Evolutionary conservation across 2,113 vertebrate species (phyloP), one percentile per base, ranked within the genome.

Genomic region (Telmatochromis brachygnathus): DNA sequence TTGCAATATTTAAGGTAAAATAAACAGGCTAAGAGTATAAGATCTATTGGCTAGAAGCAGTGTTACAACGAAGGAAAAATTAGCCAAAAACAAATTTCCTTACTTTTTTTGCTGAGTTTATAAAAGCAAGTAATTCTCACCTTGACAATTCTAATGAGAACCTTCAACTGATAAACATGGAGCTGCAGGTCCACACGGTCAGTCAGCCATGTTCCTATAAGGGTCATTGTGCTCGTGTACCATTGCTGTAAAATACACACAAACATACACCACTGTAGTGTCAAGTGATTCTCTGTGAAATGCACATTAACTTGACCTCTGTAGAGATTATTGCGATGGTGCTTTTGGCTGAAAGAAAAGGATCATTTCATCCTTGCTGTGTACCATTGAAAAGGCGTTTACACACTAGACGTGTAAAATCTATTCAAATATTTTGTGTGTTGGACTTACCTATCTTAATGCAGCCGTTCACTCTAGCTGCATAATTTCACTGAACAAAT

Each of bases 181-280:
- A 99, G 98, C 96, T 99, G 99, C 83, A 99, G 96, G 96, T 99
- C 99, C 98, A 99, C 98, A 45, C 99, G 98, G 94, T 99, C 99
- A 9, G 98, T 99, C 94, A 99, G 93, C 99, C 99, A 99, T 56
- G 98, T 99, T 91, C 98, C 98, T 88, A 99, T 82, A 2, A 99
- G 96, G 33, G 98, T 99, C 99, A 99, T 99, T 35, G 98, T 98
- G 95, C 98, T 99, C 94, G 97, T 99, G 96, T 99, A 99, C 99
- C 99, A 99, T 99, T 99, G 99, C 99, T 99, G 92, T 15, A 90
- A 88, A 33, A 93, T 15, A 93, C 37, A 94, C 26, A 89, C 26
- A 84, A 14, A 68, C 7, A 68, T 14, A 68, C 19, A 23, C 7
- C 11, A 4, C 62, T 39, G n/a, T 39, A 68, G 19, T 39, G 11